A percentile compares a stretch with the other conserved stretches of the same genome.
Conservation (phyloP, 2,888 invertebrate species). For the Litoditis marina region DNA sequence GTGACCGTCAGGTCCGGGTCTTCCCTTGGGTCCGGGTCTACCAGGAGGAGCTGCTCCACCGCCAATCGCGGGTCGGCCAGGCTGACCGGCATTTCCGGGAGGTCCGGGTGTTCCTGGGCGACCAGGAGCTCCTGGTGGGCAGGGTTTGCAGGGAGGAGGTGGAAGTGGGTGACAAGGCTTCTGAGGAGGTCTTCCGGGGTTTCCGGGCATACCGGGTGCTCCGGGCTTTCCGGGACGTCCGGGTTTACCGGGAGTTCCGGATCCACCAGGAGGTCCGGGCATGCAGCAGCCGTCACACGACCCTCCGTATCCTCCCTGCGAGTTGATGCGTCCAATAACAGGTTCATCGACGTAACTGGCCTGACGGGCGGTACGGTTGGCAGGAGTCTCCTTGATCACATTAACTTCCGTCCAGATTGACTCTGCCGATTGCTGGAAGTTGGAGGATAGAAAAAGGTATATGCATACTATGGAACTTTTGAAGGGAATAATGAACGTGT, state of each 20-base stretch:
- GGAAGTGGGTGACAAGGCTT: slow-evolving; percentile 36
- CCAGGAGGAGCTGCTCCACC: too few relatives aligned
- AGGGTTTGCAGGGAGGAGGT: slow-evolving; percentile 45
- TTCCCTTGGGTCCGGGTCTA: slow-evolving; percentile 8
- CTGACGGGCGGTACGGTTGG: slow-evolving; percentile 51
- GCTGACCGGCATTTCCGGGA: slow-evolving; percentile 17
- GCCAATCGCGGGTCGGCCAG: too few relatives aligned
- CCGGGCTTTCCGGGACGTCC: slow-evolving; percentile 37
- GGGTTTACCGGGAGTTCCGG: slow-evolving; percentile 38
- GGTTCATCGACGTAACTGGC: slow-evolving; percentile 20
- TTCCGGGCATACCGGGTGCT: slow-evolving; percentile 36
- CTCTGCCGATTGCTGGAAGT: slow-evolving; percentile 47
- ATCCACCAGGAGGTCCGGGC: slow-evolving; percentile 34
- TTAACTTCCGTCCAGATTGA: slow-evolving; percentile 55
- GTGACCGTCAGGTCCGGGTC: slow-evolving; percentile 34
- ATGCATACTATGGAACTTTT: too few relatives aligned
- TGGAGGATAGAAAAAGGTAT: too few relatives aligned
- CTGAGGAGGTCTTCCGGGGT: slow-evolving; percentile 35
- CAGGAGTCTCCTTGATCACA: slow-evolving; percentile 27
- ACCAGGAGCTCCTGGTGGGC: slow-evolving; percentile 34
- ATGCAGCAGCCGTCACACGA: slow-evolving; percentile 40
- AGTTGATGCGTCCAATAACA: slow-evolving; percentile 24
- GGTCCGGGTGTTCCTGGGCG: slow-evolving; percentile 37
- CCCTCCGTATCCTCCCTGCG: slow-evolving; percentile 17
- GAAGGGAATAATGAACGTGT: too few relatives aligned